Percentiles rank a stretch among this genome's conserved stretches.
phyloP scores from a whole-genome alignment of 1,140 invertebrate genomes.

The Gryon sp. region DNA sequence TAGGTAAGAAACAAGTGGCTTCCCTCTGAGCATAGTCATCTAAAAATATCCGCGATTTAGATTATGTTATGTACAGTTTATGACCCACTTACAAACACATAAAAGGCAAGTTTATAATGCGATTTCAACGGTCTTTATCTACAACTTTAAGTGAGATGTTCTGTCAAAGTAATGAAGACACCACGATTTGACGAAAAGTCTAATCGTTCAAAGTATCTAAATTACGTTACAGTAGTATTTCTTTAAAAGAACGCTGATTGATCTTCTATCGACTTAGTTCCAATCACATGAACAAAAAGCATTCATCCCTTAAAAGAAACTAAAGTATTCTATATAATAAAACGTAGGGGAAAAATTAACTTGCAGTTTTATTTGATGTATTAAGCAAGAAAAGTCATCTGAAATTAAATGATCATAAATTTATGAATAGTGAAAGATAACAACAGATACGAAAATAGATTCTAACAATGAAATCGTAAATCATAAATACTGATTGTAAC shows the following conservation, averaged over 20 bases:
- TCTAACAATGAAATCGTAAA: too few species aligned
- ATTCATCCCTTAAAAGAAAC: too few species aligned
- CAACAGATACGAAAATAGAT: too few species aligned
- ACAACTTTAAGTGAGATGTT: constrained; percentile 7
- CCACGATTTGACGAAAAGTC: neutral
- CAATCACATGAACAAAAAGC: too few species aligned
- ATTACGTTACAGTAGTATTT: neutral
- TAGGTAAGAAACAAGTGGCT: neutral
- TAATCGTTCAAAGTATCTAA: neutral
- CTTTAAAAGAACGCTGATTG: constrained; percentile 12
- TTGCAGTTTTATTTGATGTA: too few species aligned
- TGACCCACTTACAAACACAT: constrained; percentile 37
- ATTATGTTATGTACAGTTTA: constrained; percentile 39
- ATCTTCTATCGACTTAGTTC: neutral
- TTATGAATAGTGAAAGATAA: too few species aligned
- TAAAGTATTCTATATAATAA: too few species aligned
- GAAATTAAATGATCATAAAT: too few species aligned
- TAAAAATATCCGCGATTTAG: constrained; percentile 33
- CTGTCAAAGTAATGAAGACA: constrained; percentile 15
- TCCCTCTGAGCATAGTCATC: constrained; percentile 9
- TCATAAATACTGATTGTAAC: too few species aligned
- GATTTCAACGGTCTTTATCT: constrained; percentile 19
- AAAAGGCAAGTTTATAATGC: constrained; percentile 31
- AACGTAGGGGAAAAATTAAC: too few species aligned
- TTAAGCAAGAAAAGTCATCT: too few species aligned